phyloP scores from a whole-genome alignment of 2,113 vertebrate genomes.

The Hiodon tergisus region DNA sequence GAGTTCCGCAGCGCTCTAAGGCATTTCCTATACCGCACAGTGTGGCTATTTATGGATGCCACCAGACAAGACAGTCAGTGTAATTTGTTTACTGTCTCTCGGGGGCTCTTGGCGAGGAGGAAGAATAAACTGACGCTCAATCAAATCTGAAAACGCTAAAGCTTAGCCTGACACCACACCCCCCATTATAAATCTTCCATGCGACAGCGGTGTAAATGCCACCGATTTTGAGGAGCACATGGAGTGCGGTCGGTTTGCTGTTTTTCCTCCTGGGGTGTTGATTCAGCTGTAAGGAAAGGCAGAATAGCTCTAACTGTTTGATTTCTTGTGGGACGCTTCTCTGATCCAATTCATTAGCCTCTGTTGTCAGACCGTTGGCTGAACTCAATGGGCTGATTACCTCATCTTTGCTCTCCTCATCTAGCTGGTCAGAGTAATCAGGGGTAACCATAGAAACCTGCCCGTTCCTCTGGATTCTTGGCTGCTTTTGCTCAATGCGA shows the following conservation, averaged over 20 bases:
- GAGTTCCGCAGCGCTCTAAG: not conserved
- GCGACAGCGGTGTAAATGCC: not conserved
- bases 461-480: constrained; percentile 40
- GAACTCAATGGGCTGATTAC: constrained; percentile 51
- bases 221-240: not conserved
- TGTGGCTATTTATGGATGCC: not conserved
- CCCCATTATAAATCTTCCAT: not conserved
- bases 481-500: constrained; percentile 40
- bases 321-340: constrained; percentile 14
- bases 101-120: not conserved
- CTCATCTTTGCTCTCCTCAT: constrained; percentile 48
- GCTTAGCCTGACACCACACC: not conserved
- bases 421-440: constrained; percentile 48
- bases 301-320: not conserved
- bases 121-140: not conserved
- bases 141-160: not conserved
- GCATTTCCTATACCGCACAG: not conserved
- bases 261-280: not conserved
- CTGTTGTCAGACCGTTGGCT: constrained; percentile 42
- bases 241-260: not conserved
- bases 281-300: not conserved
- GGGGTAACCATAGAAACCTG: constrained; percentile 64
- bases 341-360: constrained; percentile 34
- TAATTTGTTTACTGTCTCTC: not conserved
- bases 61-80: too few species aligned